A percentile compares a stretch with the other conserved stretches of the same genome.
Conservation (phyloP, 2,888 invertebrate genomes). For the Caenorhabditis virilis region DNA sequence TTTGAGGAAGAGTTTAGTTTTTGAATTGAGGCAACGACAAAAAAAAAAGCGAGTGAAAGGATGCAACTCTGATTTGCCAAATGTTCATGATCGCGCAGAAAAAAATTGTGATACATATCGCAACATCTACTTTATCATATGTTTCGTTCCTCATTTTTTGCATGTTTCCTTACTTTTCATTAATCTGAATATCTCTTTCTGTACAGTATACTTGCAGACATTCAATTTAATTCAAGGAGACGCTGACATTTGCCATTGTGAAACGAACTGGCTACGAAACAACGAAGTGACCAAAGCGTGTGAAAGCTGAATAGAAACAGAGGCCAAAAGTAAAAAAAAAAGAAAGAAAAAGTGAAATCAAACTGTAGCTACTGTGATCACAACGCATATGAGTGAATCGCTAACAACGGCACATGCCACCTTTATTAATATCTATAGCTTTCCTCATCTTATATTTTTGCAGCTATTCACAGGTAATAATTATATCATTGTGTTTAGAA, state of each 20-base stretch:
- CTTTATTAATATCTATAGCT: constrained; percentile 32
- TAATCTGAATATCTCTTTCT: background rate
- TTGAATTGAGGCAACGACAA: too few relatives aligned
- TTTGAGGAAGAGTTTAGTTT: too few relatives aligned
- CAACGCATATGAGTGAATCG: constrained; percentile 42
- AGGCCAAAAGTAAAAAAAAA: background rate
- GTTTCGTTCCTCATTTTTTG: background rate
- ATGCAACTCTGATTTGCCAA: too few relatives aligned
- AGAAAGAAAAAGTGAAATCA: background rate
- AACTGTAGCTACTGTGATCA: constrained; percentile 8
- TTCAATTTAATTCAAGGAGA: background rate
- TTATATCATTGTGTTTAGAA: background rate
- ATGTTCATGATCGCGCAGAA: too few relatives aligned
- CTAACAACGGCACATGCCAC: constrained; percentile 43
- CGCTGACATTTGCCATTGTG: too few relatives aligned
- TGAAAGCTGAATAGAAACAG: background rate
- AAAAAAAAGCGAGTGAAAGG: too few relatives aligned
- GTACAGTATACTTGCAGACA: background rate
- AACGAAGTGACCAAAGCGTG: too few relatives aligned
- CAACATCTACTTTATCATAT: constrained; percentile 1
- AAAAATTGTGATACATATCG: too few relatives aligned
- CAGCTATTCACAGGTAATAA: constrained; percentile 30
- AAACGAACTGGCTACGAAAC: background rate
- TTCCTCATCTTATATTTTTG: constrained; percentile 26
- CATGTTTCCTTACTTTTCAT: background rate